These are phyloP conservation scores for Daubentonia madagascariensis DNA, from an alignment of 2,113 vertebrate genomes.

Conservation along the genomic window DNA sequence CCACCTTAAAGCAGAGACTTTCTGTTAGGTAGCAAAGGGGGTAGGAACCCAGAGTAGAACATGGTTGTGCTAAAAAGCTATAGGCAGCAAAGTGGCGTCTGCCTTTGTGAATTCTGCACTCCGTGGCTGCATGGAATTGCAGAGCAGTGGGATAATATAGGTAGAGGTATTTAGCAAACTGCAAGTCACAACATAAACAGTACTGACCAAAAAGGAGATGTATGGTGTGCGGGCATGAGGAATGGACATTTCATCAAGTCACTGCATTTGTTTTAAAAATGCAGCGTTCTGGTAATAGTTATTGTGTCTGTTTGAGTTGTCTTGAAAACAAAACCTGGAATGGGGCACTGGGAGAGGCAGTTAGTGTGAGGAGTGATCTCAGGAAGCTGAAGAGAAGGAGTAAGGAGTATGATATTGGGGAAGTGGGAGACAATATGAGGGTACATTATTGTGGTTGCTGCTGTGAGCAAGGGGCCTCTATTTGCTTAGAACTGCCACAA, in stretches of 20 bases:
- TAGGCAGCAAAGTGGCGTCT: neutral
- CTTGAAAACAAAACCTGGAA: neutral
- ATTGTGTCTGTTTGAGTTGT: neutral
- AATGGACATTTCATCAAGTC: neutral
- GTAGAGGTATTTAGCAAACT: neutral
- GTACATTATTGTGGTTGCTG: neutral
- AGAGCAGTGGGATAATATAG: rapidly evolving
- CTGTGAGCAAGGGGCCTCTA: neutral
- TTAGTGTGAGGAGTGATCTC: neutral
- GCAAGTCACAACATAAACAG: neutral
- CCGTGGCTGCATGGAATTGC: too few relatives aligned
- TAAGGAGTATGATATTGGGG: neutral
- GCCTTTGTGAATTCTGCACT: neutral
- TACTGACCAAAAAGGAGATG: neutral
- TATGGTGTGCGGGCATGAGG: neutral
- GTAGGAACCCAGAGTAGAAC: neutral
- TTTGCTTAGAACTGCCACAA: neutral
- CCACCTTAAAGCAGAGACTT: neutral
- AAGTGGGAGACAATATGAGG: neutral
- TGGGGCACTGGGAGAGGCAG: neutral
- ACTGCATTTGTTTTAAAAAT: neutral
- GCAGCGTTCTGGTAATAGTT: neutral
- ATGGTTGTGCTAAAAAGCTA: neutral
- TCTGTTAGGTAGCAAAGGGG: neutral
- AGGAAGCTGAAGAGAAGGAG: neutral